Evolutionary conservation across 2,113 vertebrate genomes (phyloP).

Genomic region (Cyprinodon tularosa): DNA sequence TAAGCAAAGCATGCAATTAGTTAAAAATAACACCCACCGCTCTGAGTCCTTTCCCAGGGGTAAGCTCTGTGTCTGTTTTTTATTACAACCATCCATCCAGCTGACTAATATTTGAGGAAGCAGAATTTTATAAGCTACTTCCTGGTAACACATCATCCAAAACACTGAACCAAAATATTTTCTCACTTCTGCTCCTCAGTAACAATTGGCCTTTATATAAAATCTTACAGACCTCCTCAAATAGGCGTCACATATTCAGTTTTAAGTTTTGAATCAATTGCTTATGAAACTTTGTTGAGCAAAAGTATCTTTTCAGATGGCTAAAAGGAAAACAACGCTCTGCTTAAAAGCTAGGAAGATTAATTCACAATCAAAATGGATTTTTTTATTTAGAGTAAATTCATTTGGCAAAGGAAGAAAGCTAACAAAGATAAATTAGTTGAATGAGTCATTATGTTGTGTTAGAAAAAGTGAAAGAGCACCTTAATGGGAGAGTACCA

Average conservation of each 20-base stretch:
- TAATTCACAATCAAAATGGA: neutral
- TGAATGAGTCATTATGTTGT: neutral
- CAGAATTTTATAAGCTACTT: conserved; percentile 57
- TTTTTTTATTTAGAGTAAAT: neutral
- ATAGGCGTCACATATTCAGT: neutral
- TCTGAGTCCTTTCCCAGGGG: conserved; percentile 58
- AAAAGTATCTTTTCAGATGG: conserved; percentile 3
- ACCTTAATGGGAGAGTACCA: conserved; percentile 99
- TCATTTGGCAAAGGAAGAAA: neutral
- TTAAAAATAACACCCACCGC: conserved; percentile 54
- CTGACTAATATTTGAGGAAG: conserved; percentile 64
- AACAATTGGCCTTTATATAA: neutral
- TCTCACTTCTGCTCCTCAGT: neutral
- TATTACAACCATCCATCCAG: conserved; percentile 60
- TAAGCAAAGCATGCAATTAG: conserved; percentile 56
- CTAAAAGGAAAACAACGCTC: neutral
- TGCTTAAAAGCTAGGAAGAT: neutral
- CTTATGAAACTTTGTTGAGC: conserved; percentile 3
- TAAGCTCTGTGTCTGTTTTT: conserved; percentile 70
- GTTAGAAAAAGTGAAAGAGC: neutral
- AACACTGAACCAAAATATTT: conserved; percentile 2
- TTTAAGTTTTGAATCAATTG: conserved; percentile 6
- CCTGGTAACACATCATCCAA: conserved; percentile 42
- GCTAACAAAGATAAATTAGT: neutral
- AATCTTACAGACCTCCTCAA: conserved; percentile 17